Percentiles rank a stretch among this genome's conserved stretches.
Evolutionary conservation across 2,797 vertebrate genomes (phyloP).

Genomic region (Morus bassanus): DNA sequence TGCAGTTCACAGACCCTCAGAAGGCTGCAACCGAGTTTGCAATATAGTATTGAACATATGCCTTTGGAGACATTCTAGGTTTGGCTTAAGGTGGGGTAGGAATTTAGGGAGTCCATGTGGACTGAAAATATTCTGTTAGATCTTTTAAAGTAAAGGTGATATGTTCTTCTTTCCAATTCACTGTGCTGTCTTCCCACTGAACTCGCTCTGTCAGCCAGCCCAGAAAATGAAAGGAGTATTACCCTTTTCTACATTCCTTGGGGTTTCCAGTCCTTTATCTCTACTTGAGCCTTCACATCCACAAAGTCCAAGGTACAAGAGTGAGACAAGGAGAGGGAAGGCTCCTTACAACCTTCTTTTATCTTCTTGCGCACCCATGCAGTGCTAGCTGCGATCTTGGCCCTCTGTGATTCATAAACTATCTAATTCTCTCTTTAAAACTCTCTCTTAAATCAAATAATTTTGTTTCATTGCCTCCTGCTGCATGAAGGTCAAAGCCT

Average conservation of each 20-base stretch:
- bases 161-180: neutral
- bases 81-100: neutral
- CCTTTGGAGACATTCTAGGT: neutral
- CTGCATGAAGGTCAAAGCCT: conserved; percentile 65
- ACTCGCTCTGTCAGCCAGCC: neutral
- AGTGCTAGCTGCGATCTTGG: neutral
- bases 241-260: neutral
- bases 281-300: neutral
- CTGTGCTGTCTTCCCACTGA: neutral
- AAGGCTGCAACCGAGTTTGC: neutral
- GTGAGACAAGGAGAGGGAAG: neutral
- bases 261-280: neutral
- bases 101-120: neutral
- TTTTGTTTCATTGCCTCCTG: conserved; percentile 49
- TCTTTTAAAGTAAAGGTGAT: neutral
- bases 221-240: neutral
- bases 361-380: neutral
- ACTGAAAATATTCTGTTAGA: neutral
- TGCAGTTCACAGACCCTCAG: neutral
- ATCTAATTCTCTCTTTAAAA: neutral
- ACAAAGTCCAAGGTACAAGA: neutral
- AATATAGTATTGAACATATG: neutral
- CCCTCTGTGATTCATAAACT: conserved; percentile 29
- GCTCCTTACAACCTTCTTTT: neutral
- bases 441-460: conserved; percentile 47